Evolutionary conservation across 2,888 invertebrate genomes (phyloP), one percentile per base, ranked within the genome.

Genomic region (Lymantria dispar): DNA sequence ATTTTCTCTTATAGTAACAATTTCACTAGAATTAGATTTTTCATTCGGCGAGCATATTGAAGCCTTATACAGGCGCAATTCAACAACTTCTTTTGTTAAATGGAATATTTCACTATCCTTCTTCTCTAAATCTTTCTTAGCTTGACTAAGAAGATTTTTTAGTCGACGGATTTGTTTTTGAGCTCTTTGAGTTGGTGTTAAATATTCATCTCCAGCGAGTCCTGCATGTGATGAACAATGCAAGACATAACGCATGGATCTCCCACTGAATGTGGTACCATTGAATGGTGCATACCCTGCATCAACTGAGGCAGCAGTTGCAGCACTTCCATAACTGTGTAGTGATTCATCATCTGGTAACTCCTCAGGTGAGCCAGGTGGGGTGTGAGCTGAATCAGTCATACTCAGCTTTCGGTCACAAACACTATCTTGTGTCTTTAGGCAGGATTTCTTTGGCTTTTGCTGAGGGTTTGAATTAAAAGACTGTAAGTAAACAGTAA

Each of bases 161-260:
- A 97, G 93, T 52, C 95, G 94, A 56, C 95, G 93, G 37, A 97
- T 94, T 81, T 97, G 96, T 64, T 94, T 92, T 71, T 96, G 95
- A 9, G 96, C 96, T 55, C 97, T 91, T 79, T 97, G 97, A 0
- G 97, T 97, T 11, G 97, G 97, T 47, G 97, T 97, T 52, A 97
- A 92, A 81, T 97, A 97, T 71, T 97, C 96, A 55, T 96, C 95
- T 42, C 95, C 95, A 45, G 95, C 94, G 45, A 94, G 94, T 0
- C 95, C 95, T 7, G 95, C 94, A 78, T 96, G 95, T 61, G 95
- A 94, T 48, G 96, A 96, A 79, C 97, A 97, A 80, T 97, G 97
- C 45, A 97, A 94, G 54, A 97, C 96, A 80, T 96, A 97, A 66
- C 96, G 95, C 91, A 94, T 94, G 54, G 93, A 94, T 46, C 94